phyloP scores from a whole-genome alignment of 2,797 vertebrate species.

The Myotis pilosus region DNA sequence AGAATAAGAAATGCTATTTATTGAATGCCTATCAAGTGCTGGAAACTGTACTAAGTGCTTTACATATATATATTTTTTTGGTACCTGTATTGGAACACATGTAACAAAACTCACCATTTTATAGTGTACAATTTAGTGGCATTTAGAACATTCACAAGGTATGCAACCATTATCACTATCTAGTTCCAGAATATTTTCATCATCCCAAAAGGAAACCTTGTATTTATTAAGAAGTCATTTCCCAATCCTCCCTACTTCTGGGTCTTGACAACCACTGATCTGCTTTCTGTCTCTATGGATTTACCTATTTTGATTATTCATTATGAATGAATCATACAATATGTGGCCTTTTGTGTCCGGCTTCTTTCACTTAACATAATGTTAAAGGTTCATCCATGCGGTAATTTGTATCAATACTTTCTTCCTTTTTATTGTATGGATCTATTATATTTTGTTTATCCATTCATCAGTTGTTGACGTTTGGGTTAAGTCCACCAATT shows the following conservation, averaged over 20 bases:
- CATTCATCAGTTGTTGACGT: background rate
- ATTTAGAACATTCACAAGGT: background rate
- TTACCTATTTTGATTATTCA: background rate
- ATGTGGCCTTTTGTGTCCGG: background rate
- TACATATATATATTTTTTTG: background rate
- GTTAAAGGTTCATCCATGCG: background rate
- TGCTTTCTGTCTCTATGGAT: background rate
- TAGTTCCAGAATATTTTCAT: background rate
- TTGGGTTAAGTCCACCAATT: background rate
- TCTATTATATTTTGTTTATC: background rate
- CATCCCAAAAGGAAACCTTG: background rate
- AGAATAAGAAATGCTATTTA: background rate
- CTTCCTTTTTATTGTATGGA: background rate
- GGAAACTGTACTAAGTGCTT: background rate
- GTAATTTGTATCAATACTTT: background rate
- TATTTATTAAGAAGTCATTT: background rate
- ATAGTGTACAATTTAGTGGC: background rate
- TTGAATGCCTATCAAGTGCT: background rate
- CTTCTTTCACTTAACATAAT: background rate
- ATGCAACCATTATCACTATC: background rate
- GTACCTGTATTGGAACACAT: background rate
- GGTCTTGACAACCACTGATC: background rate
- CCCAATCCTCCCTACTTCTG: background rate
- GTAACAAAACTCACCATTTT: background rate
- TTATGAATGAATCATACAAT: background rate